phyloP scores from a whole-genome alignment of 2,113 vertebrate species.

The Archilochus colubris region DNA sequence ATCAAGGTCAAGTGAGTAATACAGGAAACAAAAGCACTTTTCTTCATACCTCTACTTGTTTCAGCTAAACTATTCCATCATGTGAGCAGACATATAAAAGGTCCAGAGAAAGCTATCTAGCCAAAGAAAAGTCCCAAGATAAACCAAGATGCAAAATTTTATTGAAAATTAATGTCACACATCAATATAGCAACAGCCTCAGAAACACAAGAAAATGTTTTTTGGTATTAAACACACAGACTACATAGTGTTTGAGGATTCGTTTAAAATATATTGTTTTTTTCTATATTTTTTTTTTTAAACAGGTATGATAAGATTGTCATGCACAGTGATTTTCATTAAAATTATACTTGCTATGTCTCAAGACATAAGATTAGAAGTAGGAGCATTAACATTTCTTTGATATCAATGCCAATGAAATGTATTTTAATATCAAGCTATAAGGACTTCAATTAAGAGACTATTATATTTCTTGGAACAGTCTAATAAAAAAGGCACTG shows the following conservation, averaged over 20 bases:
- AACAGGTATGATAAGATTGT: constrained; percentile 10
- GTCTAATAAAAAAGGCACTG: constrained; percentile 56
- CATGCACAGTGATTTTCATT: constrained; percentile 56
- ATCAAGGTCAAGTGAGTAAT: background rate
- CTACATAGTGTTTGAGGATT: constrained; percentile 23
- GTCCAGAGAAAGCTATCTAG: constrained; percentile 36
- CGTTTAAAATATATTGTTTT: constrained; percentile 15
- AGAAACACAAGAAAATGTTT: constrained; percentile 56
- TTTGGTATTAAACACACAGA: constrained; percentile 50
- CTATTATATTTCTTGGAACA: constrained; percentile 56
- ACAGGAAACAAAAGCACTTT: background rate
- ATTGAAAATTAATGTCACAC: constrained; percentile 81
- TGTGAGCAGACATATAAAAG: background rate
- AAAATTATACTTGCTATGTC: constrained; percentile 31
- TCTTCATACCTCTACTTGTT: background rate
- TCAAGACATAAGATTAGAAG: constrained; percentile 33
- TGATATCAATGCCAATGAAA: constrained; percentile 39
- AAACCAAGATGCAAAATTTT: constrained; percentile 84
- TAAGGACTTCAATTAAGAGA: constrained; percentile 51
- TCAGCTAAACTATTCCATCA: background rate
- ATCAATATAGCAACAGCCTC: constrained; percentile 73
- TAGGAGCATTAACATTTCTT: constrained; percentile 39
- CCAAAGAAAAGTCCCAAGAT: constrained; percentile 65
- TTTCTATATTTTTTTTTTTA: background rate
- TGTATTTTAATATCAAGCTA: constrained; percentile 53